Evolutionary conservation across 2,113 vertebrate species (phyloP).

Genomic region (Odontesthes bonariensis): DNA sequence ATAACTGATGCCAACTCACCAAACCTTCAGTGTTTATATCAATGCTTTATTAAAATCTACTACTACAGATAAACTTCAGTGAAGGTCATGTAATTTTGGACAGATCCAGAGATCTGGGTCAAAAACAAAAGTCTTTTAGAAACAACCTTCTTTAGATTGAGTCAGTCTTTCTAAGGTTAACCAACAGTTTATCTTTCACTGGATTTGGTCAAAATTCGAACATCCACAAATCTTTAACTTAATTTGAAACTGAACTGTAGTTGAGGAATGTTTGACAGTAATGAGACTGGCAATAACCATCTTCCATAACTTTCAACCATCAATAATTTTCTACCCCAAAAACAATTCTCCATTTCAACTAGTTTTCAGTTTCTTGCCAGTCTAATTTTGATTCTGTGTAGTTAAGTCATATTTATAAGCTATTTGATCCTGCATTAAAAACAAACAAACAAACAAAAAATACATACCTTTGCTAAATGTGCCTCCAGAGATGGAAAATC

Average conservation of each 20-base stretch:
- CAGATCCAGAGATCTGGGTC: too few relatives aligned
- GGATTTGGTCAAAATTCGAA: not conserved
- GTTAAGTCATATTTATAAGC: too few relatives aligned
- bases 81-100: not conserved
- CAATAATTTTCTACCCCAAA: too few relatives aligned
- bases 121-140: not conserved
- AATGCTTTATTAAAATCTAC: not conserved
- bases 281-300: not conserved
- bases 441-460: too few relatives aligned
- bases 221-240: not conserved
- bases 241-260: not conserved
- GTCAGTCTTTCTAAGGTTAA: not conserved
- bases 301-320: too few relatives aligned
- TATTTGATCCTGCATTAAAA: too few relatives aligned
- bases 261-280: not conserved
- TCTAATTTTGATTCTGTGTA: too few relatives aligned
- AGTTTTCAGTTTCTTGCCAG: too few relatives aligned
- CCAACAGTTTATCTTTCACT: not conserved
- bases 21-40: not conserved
- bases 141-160: not conserved
- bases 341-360: too few relatives aligned
- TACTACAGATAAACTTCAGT: not conserved
- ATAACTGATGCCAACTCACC: not conserved
- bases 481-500: too few relatives aligned
- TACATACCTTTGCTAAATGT: too few relatives aligned